Evolutionary conservation across 1,140 invertebrate genomes (phyloP).

Genomic region (Drosophila leontia): DNA sequence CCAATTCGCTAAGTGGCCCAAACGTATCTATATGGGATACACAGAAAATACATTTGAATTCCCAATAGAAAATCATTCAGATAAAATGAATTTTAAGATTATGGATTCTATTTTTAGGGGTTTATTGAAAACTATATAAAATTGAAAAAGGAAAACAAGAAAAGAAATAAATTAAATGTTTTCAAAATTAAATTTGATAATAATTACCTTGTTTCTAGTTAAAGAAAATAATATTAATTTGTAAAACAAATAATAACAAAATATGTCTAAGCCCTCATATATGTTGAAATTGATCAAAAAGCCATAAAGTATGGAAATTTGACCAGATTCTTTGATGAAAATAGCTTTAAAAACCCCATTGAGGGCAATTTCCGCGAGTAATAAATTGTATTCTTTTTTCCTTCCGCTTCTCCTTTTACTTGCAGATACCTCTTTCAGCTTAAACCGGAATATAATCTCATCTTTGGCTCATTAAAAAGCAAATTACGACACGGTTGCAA

Average conservation of each 20-base stretch:
- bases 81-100: constrained; percentile 1
- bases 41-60: constrained; percentile 31
- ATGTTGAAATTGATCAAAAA: not conserved
- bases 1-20: constrained; percentile 78
- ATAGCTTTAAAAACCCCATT: not conserved
- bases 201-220: not conserved
- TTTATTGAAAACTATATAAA: not conserved
- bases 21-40: constrained; percentile 43
- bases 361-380: not conserved
- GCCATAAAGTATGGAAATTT: not conserved
- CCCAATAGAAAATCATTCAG: constrained; percentile 1
- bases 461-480: constrained; percentile 18
- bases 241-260: not conserved
- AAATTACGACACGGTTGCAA: constrained; percentile 11
- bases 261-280: not conserved
- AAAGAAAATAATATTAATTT: not conserved
- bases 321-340: not conserved
- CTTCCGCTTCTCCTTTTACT: not conserved
- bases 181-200: no score
- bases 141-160: not conserved
- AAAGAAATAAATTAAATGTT: not conserved
- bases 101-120: not conserved
- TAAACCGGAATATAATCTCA: constrained; percentile 7
- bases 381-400: not conserved
- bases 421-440: not conserved